A percentile compares a stretch with the other conserved stretches of the same genome.
phyloP scores from a whole-genome alignment of 2,888 invertebrate genomes.

The Octonoba sinensis region DNA sequence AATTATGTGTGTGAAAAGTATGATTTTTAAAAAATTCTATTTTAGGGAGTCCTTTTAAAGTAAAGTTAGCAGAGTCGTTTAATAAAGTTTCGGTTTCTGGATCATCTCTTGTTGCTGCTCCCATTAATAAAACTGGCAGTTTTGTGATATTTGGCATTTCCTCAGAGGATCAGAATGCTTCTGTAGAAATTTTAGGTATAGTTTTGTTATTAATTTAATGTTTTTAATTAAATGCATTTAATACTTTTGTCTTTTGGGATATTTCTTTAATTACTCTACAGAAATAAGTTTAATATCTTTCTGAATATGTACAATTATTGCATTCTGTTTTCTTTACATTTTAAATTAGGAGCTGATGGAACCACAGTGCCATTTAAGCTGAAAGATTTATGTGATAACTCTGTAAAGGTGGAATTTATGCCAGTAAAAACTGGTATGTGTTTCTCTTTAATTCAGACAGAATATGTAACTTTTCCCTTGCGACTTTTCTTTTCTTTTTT shows the following conservation, averaged over 20 bases:
- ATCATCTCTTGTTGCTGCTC: conserved; percentile 75
- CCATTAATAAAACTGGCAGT: conserved; percentile 74
- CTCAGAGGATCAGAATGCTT: conserved; percentile 90
- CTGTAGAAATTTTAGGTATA: conserved; percentile 96
- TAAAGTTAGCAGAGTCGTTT: conserved; percentile 78
- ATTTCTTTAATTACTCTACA: neutral
- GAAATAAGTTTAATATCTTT: neutral
- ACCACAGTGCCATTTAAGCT: conserved; percentile 91
- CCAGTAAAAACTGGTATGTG: conserved; percentile 81
- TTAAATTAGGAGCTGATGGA: conserved; percentile 87
- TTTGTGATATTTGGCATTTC: conserved; percentile 77
- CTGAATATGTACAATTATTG: neutral
- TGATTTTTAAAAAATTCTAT: neutral
- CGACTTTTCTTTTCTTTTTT: neutral
- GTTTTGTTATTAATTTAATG: neutral
- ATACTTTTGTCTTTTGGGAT: conserved; percentile 66
- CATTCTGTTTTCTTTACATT: neutral
- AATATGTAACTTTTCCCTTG: neutral
- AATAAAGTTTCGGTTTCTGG: conserved; percentile 76
- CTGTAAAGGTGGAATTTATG: conserved; percentile 90
- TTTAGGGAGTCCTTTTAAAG: conserved; percentile 91
- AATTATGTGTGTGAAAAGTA: too few species aligned
- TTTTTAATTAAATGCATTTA: conserved; percentile 57
- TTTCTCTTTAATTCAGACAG: neutral
- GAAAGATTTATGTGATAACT: conserved; percentile 83